A percentile compares a stretch with the other conserved stretches of the same genome.
Evolutionary conservation across 2,797 vertebrate species (phyloP).

Genomic region (Huso huso): DNA sequence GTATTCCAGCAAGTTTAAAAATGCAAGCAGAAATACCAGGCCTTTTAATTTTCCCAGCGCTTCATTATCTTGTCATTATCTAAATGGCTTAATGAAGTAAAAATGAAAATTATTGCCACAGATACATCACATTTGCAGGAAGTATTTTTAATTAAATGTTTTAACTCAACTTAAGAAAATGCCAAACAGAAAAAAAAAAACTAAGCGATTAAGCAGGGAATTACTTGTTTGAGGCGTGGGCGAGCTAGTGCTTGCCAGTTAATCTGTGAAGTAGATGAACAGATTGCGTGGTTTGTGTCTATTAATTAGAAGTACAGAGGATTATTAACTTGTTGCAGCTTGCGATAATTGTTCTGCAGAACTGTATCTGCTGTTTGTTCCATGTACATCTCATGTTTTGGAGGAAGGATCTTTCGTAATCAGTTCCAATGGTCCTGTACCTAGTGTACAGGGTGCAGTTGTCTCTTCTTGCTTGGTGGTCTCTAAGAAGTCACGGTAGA

Average conservation of each 20-base stretch:
- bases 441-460: too few species aligned
- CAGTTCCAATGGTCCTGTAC: too few species aligned
- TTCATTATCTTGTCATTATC: too few species aligned
- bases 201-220: conserved; percentile 34
- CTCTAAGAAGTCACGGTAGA: too few species aligned
- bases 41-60: too few species aligned
- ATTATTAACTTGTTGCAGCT: conserved; percentile 57
- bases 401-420: too few species aligned
- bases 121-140: too few species aligned
- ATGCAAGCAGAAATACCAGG: too few species aligned
- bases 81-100: too few species aligned
- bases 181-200: conserved; percentile 20
- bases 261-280: conserved; percentile 49
- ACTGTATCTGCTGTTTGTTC: conserved; percentile 6
- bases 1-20: neutral
- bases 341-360: conserved; percentile 35
- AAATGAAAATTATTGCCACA: too few species aligned
- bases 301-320: conserved; percentile 49
- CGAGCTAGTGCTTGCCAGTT: conserved; percentile 54
- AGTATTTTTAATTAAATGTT: conserved; percentile 20
- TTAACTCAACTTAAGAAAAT: conserved; percentile 27
- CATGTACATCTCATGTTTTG: neutral
- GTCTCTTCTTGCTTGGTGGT: too few species aligned
- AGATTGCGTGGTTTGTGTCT: conserved; percentile 23
- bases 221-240: conserved; percentile 37